These are phyloP conservation scores for Rhagoletis zephyria DNA, from an alignment of 1,140 invertebrate species.

Conservation along the genomic window DNA sequence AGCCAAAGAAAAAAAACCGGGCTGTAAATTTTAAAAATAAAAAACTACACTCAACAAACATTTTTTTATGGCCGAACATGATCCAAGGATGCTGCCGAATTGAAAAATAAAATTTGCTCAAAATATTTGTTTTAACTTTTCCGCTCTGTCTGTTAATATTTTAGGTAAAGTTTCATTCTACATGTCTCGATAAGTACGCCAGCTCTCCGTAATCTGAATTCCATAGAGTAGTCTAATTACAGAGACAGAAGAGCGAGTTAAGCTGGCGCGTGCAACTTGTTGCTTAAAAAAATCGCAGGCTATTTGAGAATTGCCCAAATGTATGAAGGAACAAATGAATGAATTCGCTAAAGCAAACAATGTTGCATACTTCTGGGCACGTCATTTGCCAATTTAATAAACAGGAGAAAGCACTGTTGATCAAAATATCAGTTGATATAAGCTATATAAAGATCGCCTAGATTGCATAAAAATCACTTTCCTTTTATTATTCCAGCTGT, in stretches of 20 bases:
- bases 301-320: too few relatives aligned
- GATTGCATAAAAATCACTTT: neutral
- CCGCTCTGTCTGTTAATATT: neutral
- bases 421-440: too few relatives aligned
- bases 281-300: too few relatives aligned
- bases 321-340: too few relatives aligned
- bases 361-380: too few relatives aligned
- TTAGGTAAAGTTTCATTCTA: neutral
- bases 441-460: too few relatives aligned
- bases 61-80: neutral
- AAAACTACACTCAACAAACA: slow-evolving; percentile 29
- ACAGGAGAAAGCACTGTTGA: too few relatives aligned
- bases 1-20: neutral
- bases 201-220: neutral
- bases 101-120: neutral
- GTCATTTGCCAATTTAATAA: too few relatives aligned
- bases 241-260: too few relatives aligned
- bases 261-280: too few relatives aligned
- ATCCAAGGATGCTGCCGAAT: neutral
- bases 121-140: neutral
- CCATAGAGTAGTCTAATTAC: too few relatives aligned
- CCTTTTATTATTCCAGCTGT: neutral
- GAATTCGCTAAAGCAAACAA: too few relatives aligned
- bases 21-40: neutral
- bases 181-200: neutral